Base-by-base conservation (phyloP, 2,797 vertebrate species). In the Avahi laniger region DNA sequence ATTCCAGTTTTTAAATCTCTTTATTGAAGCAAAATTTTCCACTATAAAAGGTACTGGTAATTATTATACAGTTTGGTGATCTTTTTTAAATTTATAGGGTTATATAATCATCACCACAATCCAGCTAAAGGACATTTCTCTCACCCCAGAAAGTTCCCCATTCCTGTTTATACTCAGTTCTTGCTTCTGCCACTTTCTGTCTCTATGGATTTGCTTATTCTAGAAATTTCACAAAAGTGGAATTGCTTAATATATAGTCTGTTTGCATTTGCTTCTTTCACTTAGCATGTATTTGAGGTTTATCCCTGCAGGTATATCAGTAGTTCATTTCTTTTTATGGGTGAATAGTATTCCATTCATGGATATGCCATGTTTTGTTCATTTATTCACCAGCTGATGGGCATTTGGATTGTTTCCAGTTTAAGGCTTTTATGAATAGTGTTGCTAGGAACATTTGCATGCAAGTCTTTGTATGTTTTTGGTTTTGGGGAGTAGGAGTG, bases 181-280 rank as follows among this genome's bases (percentile, higher is more conserved):
- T 85, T 61, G 38, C 48, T 46, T 50, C 14, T 10, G 28, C 15
- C 30, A 4, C 13, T 73, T 86, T 82, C 90, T 93, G 33, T 94
- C 65, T 82, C n/a, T 82, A 2, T 35, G 78, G 43, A 35, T 92
- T 73, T 69, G 46, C 30, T 22, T 75, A 69, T 91, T 85, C 82
- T 83, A 61, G 46, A 84, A 70, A 79, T 80, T 75, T 88, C 24
- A 54, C 43, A 12, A 52, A 81, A 91, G 63, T 61, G 65, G 52
- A 65, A 6, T 96, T 24, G 38, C 12, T 93, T 28, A 46, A 1
- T n/a, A 43, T 20, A 35, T 22, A 87, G 33, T 63, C 20, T 85
- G 94, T 63, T 88, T 46, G 48, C 22, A 41, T 82, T 48, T 84
- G 35, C 59, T 96, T 80, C 88, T 92, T 93, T 91, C 26, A 73